Percentiles rank a stretch among this genome's conserved stretches.
Evolutionary conservation across 2,888 invertebrate species (phyloP).

Genomic region (Eupelmus urozonus): DNA sequence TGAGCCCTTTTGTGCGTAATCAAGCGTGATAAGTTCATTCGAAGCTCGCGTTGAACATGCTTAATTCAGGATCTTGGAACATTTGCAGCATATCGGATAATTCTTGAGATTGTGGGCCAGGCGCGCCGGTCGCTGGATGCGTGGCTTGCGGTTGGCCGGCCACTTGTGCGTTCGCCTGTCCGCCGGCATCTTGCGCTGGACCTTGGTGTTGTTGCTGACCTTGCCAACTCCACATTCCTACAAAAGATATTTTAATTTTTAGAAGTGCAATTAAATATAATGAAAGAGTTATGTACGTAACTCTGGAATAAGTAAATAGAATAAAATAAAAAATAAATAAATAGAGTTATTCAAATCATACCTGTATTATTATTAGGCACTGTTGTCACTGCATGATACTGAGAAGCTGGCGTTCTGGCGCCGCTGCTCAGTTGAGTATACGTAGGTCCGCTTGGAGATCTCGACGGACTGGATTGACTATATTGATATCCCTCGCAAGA

Average conservation of each 20-base stretch:
- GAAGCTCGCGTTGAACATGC: constrained; percentile 92
- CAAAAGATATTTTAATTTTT: constrained; percentile 6
- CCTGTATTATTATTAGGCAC: constrained; percentile 77
- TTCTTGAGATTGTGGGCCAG: constrained; percentile 86
- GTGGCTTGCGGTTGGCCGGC: constrained; percentile 71
- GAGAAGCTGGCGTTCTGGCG: constrained; percentile 79
- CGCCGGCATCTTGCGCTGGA: constrained; percentile 71
- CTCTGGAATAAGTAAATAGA: neutral
- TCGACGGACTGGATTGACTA: constrained; percentile 87
- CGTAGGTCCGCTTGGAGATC: constrained; percentile 90
- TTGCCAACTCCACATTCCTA: constrained; percentile 91
- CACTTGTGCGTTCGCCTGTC: constrained; percentile 72
- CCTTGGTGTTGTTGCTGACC: constrained; percentile 74
- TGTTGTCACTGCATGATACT: constrained; percentile 78
- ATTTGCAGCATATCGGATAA: constrained; percentile 96
- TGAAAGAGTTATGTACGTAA: constrained; percentile 1
- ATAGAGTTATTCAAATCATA: constrained; percentile 61
- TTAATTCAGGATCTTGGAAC: constrained; percentile 91
- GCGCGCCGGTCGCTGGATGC: constrained; percentile 77
- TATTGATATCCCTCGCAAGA: constrained; percentile 84
- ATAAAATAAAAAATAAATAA: constrained; percentile 6
- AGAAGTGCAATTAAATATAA: neutral
- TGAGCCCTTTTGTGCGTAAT: constrained; percentile 18
- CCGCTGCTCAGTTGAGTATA: constrained; percentile 88
- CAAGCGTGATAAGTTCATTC: constrained; percentile 77